Evolutionary conservation across 2,888 invertebrate genomes (phyloP).

Genomic region (Pyrochroa serraticornis): DNA sequence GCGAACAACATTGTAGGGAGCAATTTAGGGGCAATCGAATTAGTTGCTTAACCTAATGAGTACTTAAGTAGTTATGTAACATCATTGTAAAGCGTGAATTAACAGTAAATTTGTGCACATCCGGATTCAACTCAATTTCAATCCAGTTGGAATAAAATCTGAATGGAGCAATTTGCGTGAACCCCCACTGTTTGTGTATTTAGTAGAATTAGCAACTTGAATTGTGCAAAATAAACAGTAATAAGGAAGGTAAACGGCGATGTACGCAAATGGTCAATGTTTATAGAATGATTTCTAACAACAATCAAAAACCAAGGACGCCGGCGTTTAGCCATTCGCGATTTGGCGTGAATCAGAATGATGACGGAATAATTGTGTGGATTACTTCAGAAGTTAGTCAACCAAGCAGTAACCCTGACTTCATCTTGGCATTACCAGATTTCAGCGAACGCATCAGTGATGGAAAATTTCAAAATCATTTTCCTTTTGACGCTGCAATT

Average conservation of each 20-base stretch:
- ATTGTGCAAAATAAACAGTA: conserved; percentile 4
- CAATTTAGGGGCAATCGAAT: too few species aligned
- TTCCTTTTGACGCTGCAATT: too few species aligned
- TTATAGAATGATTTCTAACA: conserved; percentile 11
- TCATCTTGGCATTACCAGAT: not conserved
- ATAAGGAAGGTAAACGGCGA: conserved; percentile 12
- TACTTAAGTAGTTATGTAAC: too few species aligned
- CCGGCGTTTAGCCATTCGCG: conserved; percentile 12
- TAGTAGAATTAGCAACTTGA: conserved; percentile 6
- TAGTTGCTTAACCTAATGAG: too few species aligned
- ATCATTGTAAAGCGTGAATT: too few species aligned
- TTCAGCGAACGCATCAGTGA: not conserved
- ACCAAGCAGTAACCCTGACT: not conserved
- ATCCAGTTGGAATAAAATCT: too few species aligned
- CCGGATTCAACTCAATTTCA: too few species aligned
- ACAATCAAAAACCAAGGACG: conserved; percentile 16
- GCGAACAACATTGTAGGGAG: too few species aligned
- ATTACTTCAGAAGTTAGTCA: not conserved
- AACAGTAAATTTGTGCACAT: too few species aligned
- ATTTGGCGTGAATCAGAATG: conserved; percentile 9
- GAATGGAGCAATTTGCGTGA: conserved; percentile 14
- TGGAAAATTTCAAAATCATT: not conserved
- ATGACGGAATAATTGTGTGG: conserved; percentile 11
- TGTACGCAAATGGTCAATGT: conserved; percentile 18
- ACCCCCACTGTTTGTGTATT: not conserved